phyloP scores from a whole-genome alignment of 2,113 vertebrate genomes.

The Leptocoma aspasia region DNA sequence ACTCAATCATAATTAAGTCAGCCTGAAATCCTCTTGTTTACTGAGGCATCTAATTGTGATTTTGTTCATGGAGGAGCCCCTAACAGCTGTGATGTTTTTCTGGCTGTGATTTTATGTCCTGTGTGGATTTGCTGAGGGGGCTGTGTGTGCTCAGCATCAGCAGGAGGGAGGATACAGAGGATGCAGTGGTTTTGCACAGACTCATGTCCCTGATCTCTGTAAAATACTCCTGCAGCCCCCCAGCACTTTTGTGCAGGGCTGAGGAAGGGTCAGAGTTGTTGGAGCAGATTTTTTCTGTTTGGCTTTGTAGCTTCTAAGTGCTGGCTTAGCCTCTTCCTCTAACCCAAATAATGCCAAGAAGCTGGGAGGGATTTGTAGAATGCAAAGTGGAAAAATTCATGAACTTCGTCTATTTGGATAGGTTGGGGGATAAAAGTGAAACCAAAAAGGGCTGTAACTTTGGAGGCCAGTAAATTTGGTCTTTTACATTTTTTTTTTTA shows the following conservation, averaged over 20 bases:
- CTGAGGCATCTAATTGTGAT: constrained; percentile 13
- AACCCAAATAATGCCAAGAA: not conserved
- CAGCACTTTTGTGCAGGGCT: not conserved
- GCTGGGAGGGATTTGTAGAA: not conserved
- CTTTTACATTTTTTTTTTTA: not conserved
- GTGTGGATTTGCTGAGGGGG: not conserved
- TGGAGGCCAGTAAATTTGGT: not conserved
- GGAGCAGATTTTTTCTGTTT: not conserved
- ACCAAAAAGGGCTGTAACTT: not conserved
- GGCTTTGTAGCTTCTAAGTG: not conserved
- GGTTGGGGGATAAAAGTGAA: not conserved
- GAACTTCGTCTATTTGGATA: fast-evolving
- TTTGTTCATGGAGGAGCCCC: not conserved
- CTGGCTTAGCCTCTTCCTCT: not conserved
- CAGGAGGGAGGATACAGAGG: not conserved
- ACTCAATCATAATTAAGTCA: constrained; percentile 24
- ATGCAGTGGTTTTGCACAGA: not conserved
- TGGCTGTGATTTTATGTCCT: not conserved
- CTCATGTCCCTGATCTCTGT: not conserved
- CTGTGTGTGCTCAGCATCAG: not conserved
- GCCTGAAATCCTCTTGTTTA: constrained; percentile 41
- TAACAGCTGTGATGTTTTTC: not conserved
- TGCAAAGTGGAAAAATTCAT: not conserved
- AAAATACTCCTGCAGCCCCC: not conserved
- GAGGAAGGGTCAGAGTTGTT: not conserved